Percentiles rank a stretch among this genome's conserved stretches.
These are phyloP conservation scores for Neoseiulus cucumeris DNA, from an alignment of 1,140 invertebrate species.

Conservation along the genomic window DNA sequence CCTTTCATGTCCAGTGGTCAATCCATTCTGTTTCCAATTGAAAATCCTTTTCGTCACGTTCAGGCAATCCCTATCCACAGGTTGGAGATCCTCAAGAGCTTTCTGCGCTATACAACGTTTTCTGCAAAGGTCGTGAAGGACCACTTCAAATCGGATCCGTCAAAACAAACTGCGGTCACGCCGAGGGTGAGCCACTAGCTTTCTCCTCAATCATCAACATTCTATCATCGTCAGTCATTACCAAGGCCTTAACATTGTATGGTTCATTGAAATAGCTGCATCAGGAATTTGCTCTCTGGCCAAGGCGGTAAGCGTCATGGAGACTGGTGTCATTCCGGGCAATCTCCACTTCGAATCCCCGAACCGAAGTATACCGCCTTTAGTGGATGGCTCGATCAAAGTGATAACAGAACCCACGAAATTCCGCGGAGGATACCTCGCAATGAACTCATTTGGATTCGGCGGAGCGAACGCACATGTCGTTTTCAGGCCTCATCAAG, in stretches of 20 bases:
- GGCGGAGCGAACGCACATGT: conserved; percentile 35
- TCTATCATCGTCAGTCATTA: too few relatives aligned
- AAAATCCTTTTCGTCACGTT: too few relatives aligned
- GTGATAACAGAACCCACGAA: conserved; percentile 14
- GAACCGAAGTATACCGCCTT: conserved; percentile 33
- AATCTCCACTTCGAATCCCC: conserved; percentile 35
- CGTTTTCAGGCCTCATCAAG: conserved; percentile 23
- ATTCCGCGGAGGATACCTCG: conserved; percentile 13
- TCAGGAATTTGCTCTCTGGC: conserved; percentile 28
- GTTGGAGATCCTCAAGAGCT: conserved; percentile 54
- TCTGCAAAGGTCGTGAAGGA: conserved; percentile 39
- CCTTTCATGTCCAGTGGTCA: too few relatives aligned
- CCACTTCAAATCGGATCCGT: conserved; percentile 67
- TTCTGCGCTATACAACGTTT: conserved; percentile 56
- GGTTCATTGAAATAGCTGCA: neutral
- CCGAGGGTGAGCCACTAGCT: conserved; percentile 62
- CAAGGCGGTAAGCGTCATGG: conserved; percentile 32
- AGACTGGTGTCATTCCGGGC: conserved; percentile 30
- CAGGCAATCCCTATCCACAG: conserved; percentile 17
- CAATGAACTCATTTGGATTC: conserved; percentile 36
- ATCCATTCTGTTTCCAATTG: too few relatives aligned
- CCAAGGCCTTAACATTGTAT: too few relatives aligned
- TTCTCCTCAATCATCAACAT: too few relatives aligned
- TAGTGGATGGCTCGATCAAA: conserved; percentile 25
- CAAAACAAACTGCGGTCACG: conserved; percentile 83